Conservation (phyloP, 2,113 vertebrate genomes). For the Hepsetus odoe region DNA sequence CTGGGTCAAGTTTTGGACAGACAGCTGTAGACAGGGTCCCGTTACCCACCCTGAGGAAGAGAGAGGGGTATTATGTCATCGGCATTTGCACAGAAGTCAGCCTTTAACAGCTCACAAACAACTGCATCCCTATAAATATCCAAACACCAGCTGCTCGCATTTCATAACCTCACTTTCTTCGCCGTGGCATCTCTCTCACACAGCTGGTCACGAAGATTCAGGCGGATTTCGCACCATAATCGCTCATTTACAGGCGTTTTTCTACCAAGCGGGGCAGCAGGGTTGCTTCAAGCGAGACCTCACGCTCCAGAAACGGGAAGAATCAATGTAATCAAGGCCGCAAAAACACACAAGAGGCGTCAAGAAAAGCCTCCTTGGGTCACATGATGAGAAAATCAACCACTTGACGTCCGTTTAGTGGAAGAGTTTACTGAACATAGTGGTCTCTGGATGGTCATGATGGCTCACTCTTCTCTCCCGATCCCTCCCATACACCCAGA, state of each 20-base stretch:
- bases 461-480: background rate
- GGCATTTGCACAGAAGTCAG: background rate
- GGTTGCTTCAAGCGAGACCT: background rate
- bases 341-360: background rate
- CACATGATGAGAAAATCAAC: background rate
- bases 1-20: background rate
- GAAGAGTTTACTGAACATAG: background rate
- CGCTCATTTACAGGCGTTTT: background rate
- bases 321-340: background rate
- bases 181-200: background rate
- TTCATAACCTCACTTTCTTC: background rate
- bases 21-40: background rate
- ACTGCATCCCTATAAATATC: slow-evolving; percentile 1
- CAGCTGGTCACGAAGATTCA: too few relatives aligned
- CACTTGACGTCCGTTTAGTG: background rate
- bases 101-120: background rate
- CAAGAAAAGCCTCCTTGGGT: background rate
- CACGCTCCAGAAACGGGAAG: background rate
- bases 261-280: background rate
- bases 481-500: background rate
- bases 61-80: slow-evolving; percentile 16
- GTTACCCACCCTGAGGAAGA: background rate
- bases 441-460: background rate
- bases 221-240: background rate
- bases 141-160: background rate